Base-by-base conservation (phyloP, 1,140 invertebrate genomes). In the Asbolus verrucosus region DNA sequence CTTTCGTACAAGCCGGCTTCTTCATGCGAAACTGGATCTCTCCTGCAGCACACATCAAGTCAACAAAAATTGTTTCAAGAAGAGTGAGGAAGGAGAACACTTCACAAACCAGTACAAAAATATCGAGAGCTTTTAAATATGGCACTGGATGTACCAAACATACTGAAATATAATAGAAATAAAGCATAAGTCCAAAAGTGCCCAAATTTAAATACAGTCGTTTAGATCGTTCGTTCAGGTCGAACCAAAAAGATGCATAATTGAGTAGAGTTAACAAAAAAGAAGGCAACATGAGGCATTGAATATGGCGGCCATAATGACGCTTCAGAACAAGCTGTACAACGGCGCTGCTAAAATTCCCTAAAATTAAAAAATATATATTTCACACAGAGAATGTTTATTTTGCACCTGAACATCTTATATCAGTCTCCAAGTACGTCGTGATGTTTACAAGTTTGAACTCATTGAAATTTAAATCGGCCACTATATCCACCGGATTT, bases 111-210 rank as follows among this genome's bases (percentile, higher is more conserved):
- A 61, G 39, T 11, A 70, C 31, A 65, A 70, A 74, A 30, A 74
- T 50, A 15, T 74, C 73, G 19, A 72, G 41, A 6, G 67, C 61
- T 54, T 74, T 74, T n/a, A 74, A 46, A 69, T 71, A 74, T 5
- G 69, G 39, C 1, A 69, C 67, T 24, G 61, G 46, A 18, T 60
- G 14, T 14, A 60, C 33, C 9, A 30, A 13, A 43, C 70, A 72
- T 6, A 33, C 33, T 1, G 73, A 72, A 13, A 9, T 8, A 60
- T 61, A 39, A 61, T 70, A 65, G 39, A 54, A 69, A 68, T 67
- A 67, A 11, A 66, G 11, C n/a, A 54, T 36, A 31, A 67, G n/a
- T 24, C 6, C 13, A n/a, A 72, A 59, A 15, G 27, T 19, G 27
- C 39, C 1, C 16, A 65, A 13, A 36, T 39, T 41, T 18, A 69